Evolutionary conservation across 2,113 vertebrate species (phyloP).

Genomic region (Poeciliopsis turrubarensis): DNA sequence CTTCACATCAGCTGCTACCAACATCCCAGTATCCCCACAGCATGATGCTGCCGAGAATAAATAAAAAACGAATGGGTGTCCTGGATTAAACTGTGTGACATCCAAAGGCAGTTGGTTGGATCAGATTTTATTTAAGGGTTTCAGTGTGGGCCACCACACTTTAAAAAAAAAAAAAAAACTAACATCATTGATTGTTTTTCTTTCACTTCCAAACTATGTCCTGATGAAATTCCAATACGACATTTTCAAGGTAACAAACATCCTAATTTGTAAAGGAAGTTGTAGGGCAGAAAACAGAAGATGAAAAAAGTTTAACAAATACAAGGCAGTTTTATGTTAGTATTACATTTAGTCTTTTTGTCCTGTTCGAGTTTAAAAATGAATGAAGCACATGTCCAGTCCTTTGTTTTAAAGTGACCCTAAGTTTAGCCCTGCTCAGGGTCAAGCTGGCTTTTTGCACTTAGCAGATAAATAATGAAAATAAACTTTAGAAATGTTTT

Average conservation of each 20-base stretch:
- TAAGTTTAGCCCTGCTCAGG: not conserved
- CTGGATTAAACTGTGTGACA: no score
- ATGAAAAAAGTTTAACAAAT: not conserved
- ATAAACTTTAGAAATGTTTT: not conserved
- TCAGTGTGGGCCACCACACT: no score
- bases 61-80: no score
- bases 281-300: not conserved
- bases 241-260: not conserved
- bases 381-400: not conserved
- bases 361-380: no score
- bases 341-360: no score
- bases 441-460: not conserved
- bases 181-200: not conserved
- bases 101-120: no score
- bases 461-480: not conserved
- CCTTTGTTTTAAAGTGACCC: not conserved
- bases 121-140: no score
- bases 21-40: not conserved
- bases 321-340: not conserved
- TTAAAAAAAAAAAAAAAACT: not conserved
- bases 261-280: no score
- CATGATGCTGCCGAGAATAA: not conserved
- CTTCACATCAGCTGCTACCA: not conserved
- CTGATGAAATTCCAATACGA: not conserved
- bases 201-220: not conserved